Evolutionary conservation across 2,113 vertebrate species (phyloP), one percentile per base, ranked within the genome.

Genomic region (Glaucidium brasilianum): DNA sequence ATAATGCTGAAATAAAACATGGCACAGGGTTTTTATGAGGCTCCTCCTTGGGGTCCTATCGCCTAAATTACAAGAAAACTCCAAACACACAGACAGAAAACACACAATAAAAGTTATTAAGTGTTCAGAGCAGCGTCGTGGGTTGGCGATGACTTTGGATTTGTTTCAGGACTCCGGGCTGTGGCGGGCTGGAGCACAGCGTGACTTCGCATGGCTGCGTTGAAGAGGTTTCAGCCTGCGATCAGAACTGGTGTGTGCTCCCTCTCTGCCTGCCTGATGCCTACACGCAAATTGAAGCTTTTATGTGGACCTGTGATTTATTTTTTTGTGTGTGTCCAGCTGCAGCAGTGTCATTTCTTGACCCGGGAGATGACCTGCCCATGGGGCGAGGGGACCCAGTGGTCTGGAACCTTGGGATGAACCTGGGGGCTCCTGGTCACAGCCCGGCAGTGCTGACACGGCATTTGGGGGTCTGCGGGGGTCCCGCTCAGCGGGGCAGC

Each of bases 371-470:
- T 19, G 41, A 20, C 29, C 22, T 21, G 41, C 41, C n/a, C 1
- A 0, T 10, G 18, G 47, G 32, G 22, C 0, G 3, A 79, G 25
- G 7, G 11, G 29, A 39, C 34, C 11, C 72, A 6, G 39, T 45
- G n/a, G 3, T 11, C 21, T 3, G 66, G 26, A 66, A 23, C 6
- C 47, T 15, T 15, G 53, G 60, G 53, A 37, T 3, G 15, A 37
- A 37, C 20, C 23, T 56, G 23, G 8, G 10, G 4, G 5, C 17
- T 64, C 7, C 8, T 34, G 29, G 8, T 37, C 35, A 39, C 10
- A 2, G 20, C 25, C 59, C 11, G 20, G 41, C 50, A 3, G 15
- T 17, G 27, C 11, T 9, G 5, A 12, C 16, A 6, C 21, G 20
- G 37, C 66, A 21, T 2, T 37, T 8, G 4, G 35, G 17, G 62